Base-by-base conservation (phyloP, 2,797 vertebrate species). In the Xenops minutus region DNA sequence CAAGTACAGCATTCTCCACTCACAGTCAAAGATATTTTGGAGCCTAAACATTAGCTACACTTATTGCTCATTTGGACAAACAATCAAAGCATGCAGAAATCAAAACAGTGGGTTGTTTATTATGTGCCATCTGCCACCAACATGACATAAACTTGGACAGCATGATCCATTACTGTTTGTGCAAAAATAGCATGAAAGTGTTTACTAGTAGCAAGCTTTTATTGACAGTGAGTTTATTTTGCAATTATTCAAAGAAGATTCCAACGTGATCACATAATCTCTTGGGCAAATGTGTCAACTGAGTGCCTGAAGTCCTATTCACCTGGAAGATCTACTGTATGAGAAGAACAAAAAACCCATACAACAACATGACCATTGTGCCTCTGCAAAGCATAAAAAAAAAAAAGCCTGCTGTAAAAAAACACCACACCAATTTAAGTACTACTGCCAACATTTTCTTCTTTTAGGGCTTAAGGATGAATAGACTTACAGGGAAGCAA, bases 391-490 rank as follows among this genome's bases (percentile, higher is more conserved):
- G 63, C 23, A 5, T 94, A 76, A 66, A 93, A 93, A 92, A 74
- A 68, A 75, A 92, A 93, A 92, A 66, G 55, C 92, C 92, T 61
- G 71, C 87, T 92, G 93, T 93, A 89, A 96, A 96, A 94, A 94
- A 94, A 14, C 3, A 22, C 32, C 63, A 56, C 27, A 73, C 66
- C 97, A 96, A 97, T 97, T 98, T 97, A 97, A 97, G 87, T 3
- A 10, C 71, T 69, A 79, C 92, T 97, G 96, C 97, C 96, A 96
- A 92, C 90, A 69, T 91, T 93, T 94, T 59, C 94, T 95, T 97
- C 94, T 94, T 95, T 85, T 59, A 91, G 83, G 78, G 96, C 92
- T 95, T 85, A 92, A 97, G 96, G 97, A 96, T 89, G 78, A 91
- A 96, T 91, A 95, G 77, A 84, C 63, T 95, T 96, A 86, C 52